Percentiles rank a stretch among this genome's conserved stretches.
phyloP scores from a whole-genome alignment of 35 echinoderm and acorn worm genomes.

The Chiridota heheva region DNA sequence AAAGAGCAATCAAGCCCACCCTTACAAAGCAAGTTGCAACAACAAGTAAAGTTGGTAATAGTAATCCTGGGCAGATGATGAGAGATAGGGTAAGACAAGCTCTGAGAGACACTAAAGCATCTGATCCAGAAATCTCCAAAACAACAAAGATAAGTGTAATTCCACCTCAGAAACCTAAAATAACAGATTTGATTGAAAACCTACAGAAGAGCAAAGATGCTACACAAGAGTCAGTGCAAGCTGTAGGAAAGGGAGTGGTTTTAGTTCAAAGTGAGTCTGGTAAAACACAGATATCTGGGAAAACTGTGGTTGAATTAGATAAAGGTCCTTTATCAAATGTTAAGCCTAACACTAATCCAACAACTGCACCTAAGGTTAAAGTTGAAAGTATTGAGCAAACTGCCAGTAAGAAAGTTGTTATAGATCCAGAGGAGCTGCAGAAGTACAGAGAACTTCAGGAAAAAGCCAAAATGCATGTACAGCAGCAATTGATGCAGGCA shows the following conservation, averaged over 20 bases:
- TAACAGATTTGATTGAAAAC: constrained; percentile 77
- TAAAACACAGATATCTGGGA: constrained; percentile 69
- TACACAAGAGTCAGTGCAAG: constrained; percentile 57
- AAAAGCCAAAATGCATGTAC: constrained; percentile 79
- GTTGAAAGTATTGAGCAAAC: background rate
- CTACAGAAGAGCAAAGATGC: constrained; percentile 74
- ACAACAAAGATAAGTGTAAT: constrained; percentile 47
- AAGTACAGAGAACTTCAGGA: constrained; percentile 83
- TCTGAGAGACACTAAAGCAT: constrained; percentile 74
- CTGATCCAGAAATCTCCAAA: constrained; percentile 74
- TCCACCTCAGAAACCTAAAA: constrained; percentile 73
- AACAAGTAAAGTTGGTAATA: constrained; percentile 18
- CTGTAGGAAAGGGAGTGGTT: constrained; percentile 76
- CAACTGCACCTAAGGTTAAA: background rate
- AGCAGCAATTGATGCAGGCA: constrained; percentile 84
- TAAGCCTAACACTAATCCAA: background rate
- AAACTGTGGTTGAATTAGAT: constrained; percentile 56
- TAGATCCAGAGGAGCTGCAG: constrained; percentile 83
- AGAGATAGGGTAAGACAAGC: constrained; percentile 87
- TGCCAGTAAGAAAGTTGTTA: constrained; percentile 27
- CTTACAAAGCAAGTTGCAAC: constrained; percentile 4
- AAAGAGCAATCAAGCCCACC: constrained; percentile 28
- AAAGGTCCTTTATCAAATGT: constrained; percentile 20
- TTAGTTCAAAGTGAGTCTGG: constrained; percentile 65
- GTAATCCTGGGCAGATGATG: constrained; percentile 47